These are phyloP conservation scores for Tachypleus tridentatus DNA, from an alignment of 1,140 invertebrate genomes.

Conservation along the genomic window DNA sequence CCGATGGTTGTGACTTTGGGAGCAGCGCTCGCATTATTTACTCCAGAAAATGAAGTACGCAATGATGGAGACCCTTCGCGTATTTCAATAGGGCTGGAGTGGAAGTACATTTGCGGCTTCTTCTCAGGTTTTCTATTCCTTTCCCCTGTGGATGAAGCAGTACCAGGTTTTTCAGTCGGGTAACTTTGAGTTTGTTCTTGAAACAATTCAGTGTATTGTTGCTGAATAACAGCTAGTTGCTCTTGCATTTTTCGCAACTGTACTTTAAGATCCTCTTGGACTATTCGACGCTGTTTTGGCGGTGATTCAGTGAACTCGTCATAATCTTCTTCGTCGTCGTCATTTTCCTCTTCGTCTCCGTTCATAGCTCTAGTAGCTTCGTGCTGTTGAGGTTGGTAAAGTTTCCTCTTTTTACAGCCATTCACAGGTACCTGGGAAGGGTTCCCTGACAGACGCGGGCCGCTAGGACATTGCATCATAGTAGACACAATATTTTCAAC, in stretches of 20 bases:
- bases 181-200: no score
- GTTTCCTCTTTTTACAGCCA: conserved; percentile 88
- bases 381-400: conserved; percentile 93
- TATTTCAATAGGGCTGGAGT: no score
- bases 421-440: conserved; percentile 37
- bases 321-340: conserved; percentile 21
- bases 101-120: no score
- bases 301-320: conserved; percentile 17
- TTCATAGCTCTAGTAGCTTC: conserved; percentile 48
- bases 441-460: neutral
- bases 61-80: no score
- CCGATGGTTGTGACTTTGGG: no score
- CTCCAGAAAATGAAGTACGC: no score
- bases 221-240: conserved; percentile 77
- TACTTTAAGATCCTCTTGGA: conserved; percentile 56
- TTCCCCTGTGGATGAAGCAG: no score
- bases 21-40: no score
- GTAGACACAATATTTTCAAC: conserved; percentile 89
- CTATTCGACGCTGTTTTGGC: conserved; percentile 16
- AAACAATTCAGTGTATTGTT: conserved; percentile 73
- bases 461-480: conserved; percentile 45
- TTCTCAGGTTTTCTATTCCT: no score
- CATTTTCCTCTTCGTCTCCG: conserved; percentile 37
- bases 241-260: conserved; percentile 76
- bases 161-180: no score